A percentile compares a stretch with the other conserved stretches of the same genome.
Conservation (phyloP, 2,888 invertebrate species). For the Macrophya annulata region DNA sequence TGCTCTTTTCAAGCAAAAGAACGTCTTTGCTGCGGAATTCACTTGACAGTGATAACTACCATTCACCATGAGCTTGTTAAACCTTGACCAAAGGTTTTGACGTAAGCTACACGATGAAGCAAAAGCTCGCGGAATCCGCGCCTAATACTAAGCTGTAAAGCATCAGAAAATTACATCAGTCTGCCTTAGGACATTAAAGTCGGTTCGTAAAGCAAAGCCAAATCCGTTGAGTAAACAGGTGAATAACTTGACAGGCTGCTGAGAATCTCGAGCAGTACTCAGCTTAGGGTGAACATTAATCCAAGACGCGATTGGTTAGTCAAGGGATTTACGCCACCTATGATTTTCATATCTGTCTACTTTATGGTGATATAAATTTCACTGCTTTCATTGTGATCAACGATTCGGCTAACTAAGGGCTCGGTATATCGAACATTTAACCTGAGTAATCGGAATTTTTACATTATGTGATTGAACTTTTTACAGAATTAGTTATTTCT, state of each 20-base stretch:
- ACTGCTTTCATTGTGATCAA: not conserved
- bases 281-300: slow-evolving; percentile 23
- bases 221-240: not conserved
- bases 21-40: not conserved
- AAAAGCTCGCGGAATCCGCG: not conserved
- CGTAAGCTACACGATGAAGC: not conserved
- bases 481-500: not conserved
- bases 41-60: not conserved
- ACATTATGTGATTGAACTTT: not conserved
- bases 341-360: not conserved
- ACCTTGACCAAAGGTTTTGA: not conserved
- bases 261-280: not conserved
- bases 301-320: not conserved
- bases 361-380: not conserved
- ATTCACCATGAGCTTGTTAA: not conserved
- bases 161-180: slow-evolving; percentile 20
- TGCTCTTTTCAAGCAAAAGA: not conserved
- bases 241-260: slow-evolving; percentile 21
- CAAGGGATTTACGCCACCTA: not conserved
- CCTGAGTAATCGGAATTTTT: not conserved
- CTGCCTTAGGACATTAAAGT: not conserved
- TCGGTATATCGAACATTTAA: not conserved
- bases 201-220: not conserved
- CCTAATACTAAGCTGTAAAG: not conserved
- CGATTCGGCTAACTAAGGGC: not conserved